These are phyloP conservation scores for Solen grandis DNA, from an alignment of 1,140 invertebrate species.

Conservation along the genomic window DNA sequence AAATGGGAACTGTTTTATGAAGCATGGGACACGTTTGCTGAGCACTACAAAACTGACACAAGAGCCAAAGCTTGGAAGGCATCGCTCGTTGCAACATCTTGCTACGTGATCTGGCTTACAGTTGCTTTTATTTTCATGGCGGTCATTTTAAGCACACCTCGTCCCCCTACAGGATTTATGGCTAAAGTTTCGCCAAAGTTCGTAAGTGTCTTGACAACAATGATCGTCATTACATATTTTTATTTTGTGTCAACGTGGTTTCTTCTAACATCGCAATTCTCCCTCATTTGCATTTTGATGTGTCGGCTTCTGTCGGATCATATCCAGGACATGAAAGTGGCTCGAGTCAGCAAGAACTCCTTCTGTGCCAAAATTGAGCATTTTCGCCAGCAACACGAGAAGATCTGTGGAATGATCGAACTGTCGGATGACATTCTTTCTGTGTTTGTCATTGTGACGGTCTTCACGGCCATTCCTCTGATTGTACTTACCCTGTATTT, in stretches of 20 bases:
- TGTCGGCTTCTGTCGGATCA: conserved; percentile 6
- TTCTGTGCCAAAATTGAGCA: conserved; percentile 20
- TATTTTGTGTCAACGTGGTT: conserved; percentile 42
- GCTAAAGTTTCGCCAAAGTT: not conserved
- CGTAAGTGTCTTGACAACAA: not conserved
- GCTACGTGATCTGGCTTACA: conserved; percentile 26
- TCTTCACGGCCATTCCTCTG: conserved; percentile 35
- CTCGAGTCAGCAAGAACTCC: not conserved
- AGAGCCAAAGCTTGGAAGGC: not conserved
- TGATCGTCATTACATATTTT: conserved; percentile 33
- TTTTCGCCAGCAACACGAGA: conserved; percentile 36
- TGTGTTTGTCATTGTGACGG: conserved; percentile 34
- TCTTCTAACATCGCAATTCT: conserved; percentile 38
- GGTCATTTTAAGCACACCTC: not conserved
- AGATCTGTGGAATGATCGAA: conserved; percentile 17
- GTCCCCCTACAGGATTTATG: conserved; percentile 14
- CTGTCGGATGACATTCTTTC: conserved; percentile 44
- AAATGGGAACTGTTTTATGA: conserved; percentile 39
- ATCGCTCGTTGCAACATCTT: not conserved
- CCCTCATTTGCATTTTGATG: not conserved
- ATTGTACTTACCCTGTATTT: conserved; percentile 46
- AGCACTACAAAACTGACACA: conserved; percentile 5
- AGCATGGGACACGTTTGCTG: conserved; percentile 23
- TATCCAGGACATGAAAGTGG: not conserved
- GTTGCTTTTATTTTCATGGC: conserved; percentile 9